A percentile compares a stretch with the other conserved stretches of the same genome.
Evolutionary conservation across 2,797 vertebrate genomes (phyloP).

Genomic region (Allobates femoralis): DNA sequence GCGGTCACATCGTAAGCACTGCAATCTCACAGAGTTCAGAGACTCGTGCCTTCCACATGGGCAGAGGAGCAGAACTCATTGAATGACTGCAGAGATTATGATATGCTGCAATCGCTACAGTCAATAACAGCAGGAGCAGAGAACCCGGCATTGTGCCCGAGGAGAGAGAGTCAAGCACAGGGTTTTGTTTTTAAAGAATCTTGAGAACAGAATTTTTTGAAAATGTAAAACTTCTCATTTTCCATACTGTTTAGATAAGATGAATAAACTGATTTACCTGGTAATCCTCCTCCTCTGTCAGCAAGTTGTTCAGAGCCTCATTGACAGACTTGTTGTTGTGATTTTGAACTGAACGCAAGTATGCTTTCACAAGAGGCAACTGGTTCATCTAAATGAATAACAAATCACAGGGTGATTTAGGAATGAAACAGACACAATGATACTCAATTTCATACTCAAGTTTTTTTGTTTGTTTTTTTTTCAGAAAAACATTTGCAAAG

Average conservation of each 20-base stretch:
- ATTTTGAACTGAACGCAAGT: constrained; percentile 90
- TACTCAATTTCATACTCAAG: not conserved
- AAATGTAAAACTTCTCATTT: not conserved
- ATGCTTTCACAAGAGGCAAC: constrained; percentile 89
- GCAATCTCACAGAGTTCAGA: too few relatives aligned
- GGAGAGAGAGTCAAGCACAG: too few relatives aligned
- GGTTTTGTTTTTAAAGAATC: too few relatives aligned
- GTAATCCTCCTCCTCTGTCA: constrained; percentile 92
- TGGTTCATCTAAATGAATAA: constrained; percentile 78
- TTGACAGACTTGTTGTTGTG: constrained; percentile 92
- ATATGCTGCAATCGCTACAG: too few relatives aligned
- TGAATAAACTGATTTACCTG: constrained; percentile 75
- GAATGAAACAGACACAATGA: not conserved
- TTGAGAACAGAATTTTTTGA: not conserved
- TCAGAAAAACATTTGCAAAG: not conserved
- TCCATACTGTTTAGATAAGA: not conserved
- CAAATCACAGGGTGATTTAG: not conserved
- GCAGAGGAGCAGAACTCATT: too few relatives aligned
- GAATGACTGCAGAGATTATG: too few relatives aligned
- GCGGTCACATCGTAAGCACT: too few relatives aligned
- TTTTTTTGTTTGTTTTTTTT: too few relatives aligned
- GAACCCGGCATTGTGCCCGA: too few relatives aligned
- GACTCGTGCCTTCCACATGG: too few relatives aligned
- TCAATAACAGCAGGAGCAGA: too few relatives aligned
- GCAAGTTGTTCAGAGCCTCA: constrained; percentile 88